Evolutionary conservation across 2,888 invertebrate genomes (phyloP).

Genomic region (Mimachlamys varia): DNA sequence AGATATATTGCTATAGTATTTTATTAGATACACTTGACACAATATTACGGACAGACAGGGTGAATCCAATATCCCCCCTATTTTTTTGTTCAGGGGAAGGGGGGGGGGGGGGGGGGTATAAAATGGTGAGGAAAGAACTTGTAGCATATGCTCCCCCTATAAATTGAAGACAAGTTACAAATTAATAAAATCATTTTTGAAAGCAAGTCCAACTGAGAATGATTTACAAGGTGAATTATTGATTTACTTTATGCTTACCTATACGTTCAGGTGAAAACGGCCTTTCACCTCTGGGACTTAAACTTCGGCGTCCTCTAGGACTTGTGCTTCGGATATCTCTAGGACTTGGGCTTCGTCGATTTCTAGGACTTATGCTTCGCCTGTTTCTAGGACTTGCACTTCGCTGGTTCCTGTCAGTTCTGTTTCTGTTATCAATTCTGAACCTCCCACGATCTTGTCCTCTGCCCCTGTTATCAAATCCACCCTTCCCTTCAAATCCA

Average conservation of each 20-base stretch:
- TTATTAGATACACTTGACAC: too few relatives aligned
- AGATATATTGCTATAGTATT: too few relatives aligned
- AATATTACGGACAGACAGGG: too few relatives aligned
- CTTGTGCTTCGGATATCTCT: background rate
- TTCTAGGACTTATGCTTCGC: conserved; percentile 1
- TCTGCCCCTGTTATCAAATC: background rate
- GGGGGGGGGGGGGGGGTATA: too few relatives aligned
- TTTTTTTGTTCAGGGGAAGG: too few relatives aligned
- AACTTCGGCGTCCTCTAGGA: background rate
- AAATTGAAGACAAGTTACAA: too few relatives aligned
- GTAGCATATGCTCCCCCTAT: too few relatives aligned
- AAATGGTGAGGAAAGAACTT: too few relatives aligned
- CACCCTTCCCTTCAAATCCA: background rate
- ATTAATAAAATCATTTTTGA: too few relatives aligned
- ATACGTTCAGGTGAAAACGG: background rate
- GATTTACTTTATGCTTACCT: background rate
- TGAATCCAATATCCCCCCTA: too few relatives aligned
- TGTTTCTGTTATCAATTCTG: background rate
- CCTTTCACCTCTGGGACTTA: background rate
- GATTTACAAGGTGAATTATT: too few relatives aligned
- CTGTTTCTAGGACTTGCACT: background rate
- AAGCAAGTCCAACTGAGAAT: too few relatives aligned
- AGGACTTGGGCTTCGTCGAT: background rate
- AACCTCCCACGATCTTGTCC: background rate
- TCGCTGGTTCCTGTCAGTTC: background rate